These are phyloP conservation scores for Alectura lathami DNA, from an alignment of 2,113 vertebrate genomes.

Conservation along the genomic window DNA sequence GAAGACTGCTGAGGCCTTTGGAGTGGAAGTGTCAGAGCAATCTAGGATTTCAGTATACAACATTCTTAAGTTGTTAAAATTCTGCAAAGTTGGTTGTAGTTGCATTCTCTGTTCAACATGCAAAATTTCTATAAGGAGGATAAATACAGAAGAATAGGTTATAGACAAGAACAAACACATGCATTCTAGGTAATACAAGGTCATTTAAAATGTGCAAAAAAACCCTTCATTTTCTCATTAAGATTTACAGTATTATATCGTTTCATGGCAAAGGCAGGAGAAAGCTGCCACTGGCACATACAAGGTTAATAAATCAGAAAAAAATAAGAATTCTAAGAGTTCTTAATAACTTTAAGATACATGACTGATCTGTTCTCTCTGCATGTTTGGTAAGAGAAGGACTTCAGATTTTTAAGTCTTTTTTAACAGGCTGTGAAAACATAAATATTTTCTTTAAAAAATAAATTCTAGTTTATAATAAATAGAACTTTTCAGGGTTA, in stretches of 20 bases:
- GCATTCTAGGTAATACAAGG: not conserved
- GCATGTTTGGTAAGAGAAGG: not conserved
- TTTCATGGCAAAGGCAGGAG: not conserved
- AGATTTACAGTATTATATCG: not conserved
- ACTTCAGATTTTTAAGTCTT: not conserved
- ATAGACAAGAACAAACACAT: not conserved
- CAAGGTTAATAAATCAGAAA: not conserved
- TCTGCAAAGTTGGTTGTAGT: not conserved
- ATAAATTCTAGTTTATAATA: not conserved
- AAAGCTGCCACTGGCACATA: not conserved
- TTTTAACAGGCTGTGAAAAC: not conserved
- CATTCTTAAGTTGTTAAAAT: not conserved
- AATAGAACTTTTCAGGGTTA: not conserved
- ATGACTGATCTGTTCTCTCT: not conserved
- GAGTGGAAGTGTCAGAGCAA: not conserved
- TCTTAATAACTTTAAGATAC: not conserved
- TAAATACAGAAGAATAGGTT: not conserved
- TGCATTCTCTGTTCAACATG: not conserved
- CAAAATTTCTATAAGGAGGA: not conserved
- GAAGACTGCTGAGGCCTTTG: not conserved
- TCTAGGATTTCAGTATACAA: not conserved
- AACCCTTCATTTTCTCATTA: rapidly evolving
- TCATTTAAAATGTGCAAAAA: not conserved
- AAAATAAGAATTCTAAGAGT: not conserved
- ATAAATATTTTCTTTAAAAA: not conserved